These are phyloP conservation scores for Corapipo altera DNA, from an alignment of 2,113 vertebrate species.

Conservation along the genomic window DNA sequence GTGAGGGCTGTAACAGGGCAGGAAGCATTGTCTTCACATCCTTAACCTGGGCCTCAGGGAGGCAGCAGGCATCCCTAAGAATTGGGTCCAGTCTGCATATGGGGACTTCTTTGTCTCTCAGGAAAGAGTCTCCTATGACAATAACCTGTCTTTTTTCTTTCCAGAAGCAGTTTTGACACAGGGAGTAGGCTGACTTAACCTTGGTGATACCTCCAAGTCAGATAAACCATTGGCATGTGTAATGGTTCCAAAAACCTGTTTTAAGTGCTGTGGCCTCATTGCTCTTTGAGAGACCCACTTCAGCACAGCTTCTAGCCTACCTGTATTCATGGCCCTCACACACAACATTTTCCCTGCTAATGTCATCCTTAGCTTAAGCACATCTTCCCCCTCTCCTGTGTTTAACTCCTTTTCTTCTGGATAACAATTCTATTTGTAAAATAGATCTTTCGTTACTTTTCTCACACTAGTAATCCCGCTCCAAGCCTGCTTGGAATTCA, in stretches of 20 bases:
- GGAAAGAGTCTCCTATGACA: not conserved
- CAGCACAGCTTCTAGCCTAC: not conserved
- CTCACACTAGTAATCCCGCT: not conserved
- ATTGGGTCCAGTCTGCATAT: not conserved
- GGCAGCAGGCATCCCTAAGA: not conserved
- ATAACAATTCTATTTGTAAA: not conserved
- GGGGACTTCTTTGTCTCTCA: not conserved
- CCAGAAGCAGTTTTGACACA: not conserved
- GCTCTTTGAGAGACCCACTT: not conserved
- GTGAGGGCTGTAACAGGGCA: not conserved
- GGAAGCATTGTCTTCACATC: not conserved
- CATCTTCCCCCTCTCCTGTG: not conserved
- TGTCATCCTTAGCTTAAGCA: not conserved
- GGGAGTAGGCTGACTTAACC: not conserved
- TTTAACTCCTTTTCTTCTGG: not conserved
- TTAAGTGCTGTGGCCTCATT: not conserved
- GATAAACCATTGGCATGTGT: not conserved
- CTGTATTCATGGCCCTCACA: not conserved
- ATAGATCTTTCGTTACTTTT: not conserved
- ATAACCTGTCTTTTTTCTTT: not conserved
- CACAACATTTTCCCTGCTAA: not conserved
- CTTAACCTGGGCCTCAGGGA: not conserved
- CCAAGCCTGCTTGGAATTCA: not conserved
- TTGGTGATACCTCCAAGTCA: not conserved
- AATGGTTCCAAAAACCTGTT: not conserved